phyloP scores from a whole-genome alignment of 2,888 invertebrate species.

The Dryadula phaetusa region DNA sequence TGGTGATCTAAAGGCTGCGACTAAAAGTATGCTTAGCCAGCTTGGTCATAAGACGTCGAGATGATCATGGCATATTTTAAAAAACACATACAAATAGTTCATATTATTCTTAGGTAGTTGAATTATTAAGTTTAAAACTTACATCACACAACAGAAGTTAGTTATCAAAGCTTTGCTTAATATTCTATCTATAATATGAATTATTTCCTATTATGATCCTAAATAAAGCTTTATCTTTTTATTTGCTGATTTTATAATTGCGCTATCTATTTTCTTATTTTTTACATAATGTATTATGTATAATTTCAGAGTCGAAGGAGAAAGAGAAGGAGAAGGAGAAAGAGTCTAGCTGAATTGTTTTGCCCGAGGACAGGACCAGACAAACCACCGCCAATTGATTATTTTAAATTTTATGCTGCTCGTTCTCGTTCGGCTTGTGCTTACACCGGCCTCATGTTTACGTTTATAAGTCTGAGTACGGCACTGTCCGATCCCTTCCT shows the following conservation, averaged over 20 bases:
- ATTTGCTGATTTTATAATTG: background rate
- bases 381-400: conserved; percentile 83
- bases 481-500: conserved; percentile 59
- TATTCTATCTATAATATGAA: conserved; percentile 9
- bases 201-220: background rate
- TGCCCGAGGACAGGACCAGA: conserved; percentile 73
- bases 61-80: background rate
- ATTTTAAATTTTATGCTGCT: conserved; percentile 75
- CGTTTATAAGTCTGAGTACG: conserved; percentile 68
- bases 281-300: background rate
- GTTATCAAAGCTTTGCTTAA: conserved; percentile 4
- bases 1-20: conserved; percentile 62
- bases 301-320: conserved; percentile 87
- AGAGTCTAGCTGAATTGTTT: conserved; percentile 87
- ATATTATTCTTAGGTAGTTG: background rate
- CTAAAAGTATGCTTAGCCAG: conserved; percentile 65
- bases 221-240: background rate
- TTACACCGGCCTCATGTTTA: conserved; percentile 63
- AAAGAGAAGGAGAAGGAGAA: conserved; percentile 88
- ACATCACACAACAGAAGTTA: too few relatives aligned
- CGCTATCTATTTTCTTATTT: background rate
- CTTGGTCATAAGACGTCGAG: conserved; percentile 76
- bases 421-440: conserved; percentile 49
- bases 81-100: background rate
- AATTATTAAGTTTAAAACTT: too few relatives aligned